Base-by-base conservation (phyloP, 2,888 invertebrate genomes). In the Pristionchus exspectatus region DNA sequence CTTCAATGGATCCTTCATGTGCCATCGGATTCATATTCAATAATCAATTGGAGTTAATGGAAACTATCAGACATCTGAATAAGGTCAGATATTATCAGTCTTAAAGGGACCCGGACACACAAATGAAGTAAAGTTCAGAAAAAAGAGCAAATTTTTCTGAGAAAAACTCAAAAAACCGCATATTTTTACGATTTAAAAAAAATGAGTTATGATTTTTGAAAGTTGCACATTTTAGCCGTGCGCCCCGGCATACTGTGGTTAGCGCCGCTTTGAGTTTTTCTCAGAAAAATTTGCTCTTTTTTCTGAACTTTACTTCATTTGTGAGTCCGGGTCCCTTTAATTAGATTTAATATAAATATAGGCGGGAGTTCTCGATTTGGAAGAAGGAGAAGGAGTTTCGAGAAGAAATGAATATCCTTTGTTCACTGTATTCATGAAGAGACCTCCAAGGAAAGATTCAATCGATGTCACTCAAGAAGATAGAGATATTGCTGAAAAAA, bases 1-100 rank as follows among this genome's bases (percentile, higher is more conserved):
- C 90, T 27, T 90, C 91, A 38, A 93, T 93, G 90, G 92, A 81
- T 83, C 94, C 94, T 10, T 92, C 92, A 16, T 94, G 93, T 90
- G 94, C 93, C n/a, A 72, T 94, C n/a, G 93, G 93, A 33, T 94
- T 94, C 84, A 88, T 93, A 30, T 50, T 93, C 59, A 85, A 85
- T 16, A 89, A 69, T 33, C 66, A 89, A 27, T 33, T 66, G 16
- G 92, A 93, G 27, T 18, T 87, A 12, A 21, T 87, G 24, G 87
- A 87, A 14, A 69, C 87, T 14, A 24, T 87, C n/a, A 66, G 27
- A 44, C 69, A 69, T 44, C 87, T 87, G 16, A 87, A 87, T 27
- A 85, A 63, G 63, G 85, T 85, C 2, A 18, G 21, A 18, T 7
- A 24, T 50, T n/a, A n/a, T n/a, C n/a, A n/a, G n/a, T n/a, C n/a